Evolutionary conservation across 1,140 invertebrate genomes (phyloP).

Genomic region (Leptonema lineaticorne): DNA sequence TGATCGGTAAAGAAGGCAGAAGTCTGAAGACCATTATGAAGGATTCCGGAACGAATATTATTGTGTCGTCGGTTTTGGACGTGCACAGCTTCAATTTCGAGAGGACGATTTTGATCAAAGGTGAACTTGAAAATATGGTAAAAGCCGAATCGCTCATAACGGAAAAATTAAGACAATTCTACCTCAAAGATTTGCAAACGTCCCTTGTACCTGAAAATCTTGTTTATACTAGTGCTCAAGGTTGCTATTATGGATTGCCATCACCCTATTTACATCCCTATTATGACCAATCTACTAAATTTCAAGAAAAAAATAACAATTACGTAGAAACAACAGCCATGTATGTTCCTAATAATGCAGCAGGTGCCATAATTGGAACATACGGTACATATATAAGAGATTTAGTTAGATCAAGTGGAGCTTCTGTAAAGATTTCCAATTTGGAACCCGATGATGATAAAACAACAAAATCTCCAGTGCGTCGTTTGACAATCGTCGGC

Average conservation of each 20-base stretch:
- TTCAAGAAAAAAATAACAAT: neutral
- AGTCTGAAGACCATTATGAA: slow-evolving; percentile 9
- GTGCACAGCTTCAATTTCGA: slow-evolving; percentile 8
- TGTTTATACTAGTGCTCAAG: neutral
- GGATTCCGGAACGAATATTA: slow-evolving; percentile 7
- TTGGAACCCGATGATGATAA: slow-evolving; percentile 2
- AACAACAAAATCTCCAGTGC: neutral
- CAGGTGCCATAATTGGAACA: slow-evolving; percentile 6
- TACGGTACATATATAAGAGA: slow-evolving; percentile 8
- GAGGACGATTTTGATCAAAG: slow-evolving; percentile 5
- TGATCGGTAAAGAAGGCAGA: slow-evolving; percentile 20
- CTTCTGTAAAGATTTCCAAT: slow-evolving; percentile 2
- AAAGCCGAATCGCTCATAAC: neutral
- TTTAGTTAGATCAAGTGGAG: slow-evolving; percentile 8
- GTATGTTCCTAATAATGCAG: slow-evolving; percentile 6
- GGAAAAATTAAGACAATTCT: slow-evolving; percentile 5
- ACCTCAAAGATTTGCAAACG: neutral
- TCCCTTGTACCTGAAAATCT: neutral
- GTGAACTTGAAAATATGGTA: slow-evolving; percentile 1
- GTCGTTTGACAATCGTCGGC: neutral
- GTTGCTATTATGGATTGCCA: slow-evolving; percentile 3
- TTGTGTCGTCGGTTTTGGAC: slow-evolving; percentile 3
- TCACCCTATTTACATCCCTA: neutral
- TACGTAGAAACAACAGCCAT: neutral
- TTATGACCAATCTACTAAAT: neutral